phyloP scores from a whole-genome alignment of 2,797 vertebrate species.

The Mormyrus hasselquistii region DNA sequence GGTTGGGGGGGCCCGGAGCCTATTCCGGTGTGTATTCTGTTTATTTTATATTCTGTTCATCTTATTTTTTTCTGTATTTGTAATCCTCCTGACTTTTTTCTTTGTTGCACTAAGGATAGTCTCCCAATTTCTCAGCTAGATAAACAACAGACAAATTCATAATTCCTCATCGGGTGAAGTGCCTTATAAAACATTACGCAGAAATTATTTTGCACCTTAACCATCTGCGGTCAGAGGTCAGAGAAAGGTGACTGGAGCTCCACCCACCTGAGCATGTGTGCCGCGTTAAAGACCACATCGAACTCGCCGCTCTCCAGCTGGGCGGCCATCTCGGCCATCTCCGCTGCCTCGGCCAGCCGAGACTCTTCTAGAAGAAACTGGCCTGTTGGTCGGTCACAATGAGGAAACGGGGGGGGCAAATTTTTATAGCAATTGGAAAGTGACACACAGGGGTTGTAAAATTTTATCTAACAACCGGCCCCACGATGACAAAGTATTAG shows the following conservation, averaged over 20 bases:
- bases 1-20: background rate
- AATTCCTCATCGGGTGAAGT: background rate
- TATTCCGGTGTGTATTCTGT: background rate
- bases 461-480: background rate
- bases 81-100: background rate
- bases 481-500: background rate
- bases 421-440: background rate
- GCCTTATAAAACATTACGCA: background rate
- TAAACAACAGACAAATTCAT: background rate
- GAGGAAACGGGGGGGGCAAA: conserved; percentile 10
- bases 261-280: conserved; percentile 96
- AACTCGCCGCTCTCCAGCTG: conserved; percentile 85
- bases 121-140: background rate
- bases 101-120: background rate
- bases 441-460: background rate
- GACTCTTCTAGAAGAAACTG: conserved; percentile 96
- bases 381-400: conserved; percentile 23
- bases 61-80: background rate
- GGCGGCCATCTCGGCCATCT: conserved; percentile 94
- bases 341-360: conserved; percentile 86
- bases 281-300: conserved; percentile 96
- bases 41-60: background rate
- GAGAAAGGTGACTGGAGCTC: background rate
- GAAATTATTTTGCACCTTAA: background rate
- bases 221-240: background rate